phyloP scores from a whole-genome alignment of 2,113 vertebrate genomes.

The Protobothrops mucrosquamatus region DNA sequence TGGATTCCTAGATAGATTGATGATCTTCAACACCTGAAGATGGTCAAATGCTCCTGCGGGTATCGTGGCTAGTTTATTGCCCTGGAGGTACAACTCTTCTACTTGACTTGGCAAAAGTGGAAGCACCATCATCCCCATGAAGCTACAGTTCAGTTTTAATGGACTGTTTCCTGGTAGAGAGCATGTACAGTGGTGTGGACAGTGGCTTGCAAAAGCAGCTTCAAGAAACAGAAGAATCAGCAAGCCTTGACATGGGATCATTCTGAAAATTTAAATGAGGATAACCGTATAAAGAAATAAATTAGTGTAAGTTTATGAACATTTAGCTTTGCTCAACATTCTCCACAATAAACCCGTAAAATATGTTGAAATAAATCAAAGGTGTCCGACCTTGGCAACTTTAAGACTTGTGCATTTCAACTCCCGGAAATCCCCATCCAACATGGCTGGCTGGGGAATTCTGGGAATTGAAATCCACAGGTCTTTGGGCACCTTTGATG shows the following conservation, averaged over 20 bases:
- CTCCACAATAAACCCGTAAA: neutral
- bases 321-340: neutral
- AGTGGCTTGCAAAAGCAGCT: conserved; percentile 10
- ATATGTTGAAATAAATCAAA: neutral
- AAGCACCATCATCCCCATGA: conserved; percentile 20
- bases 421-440: neutral
- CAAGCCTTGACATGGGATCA: conserved; percentile 55
- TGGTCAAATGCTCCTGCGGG: conserved; percentile 70
- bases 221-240: conserved; percentile 56
- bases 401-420: neutral
- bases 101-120: conserved; percentile 39
- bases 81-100: conserved; percentile 60
- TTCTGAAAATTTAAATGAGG: conserved; percentile 46
- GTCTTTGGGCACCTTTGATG: neutral
- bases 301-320: neutral
- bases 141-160: conserved; percentile 49
- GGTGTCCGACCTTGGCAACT: neutral
- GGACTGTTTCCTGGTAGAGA: conserved; percentile 14
- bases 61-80: conserved; percentile 67
- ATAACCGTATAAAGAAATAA: neutral
- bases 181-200: conserved; percentile 55
- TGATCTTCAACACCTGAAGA: conserved; percentile 55
- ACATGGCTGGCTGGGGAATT: neutral
- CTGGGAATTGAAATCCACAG: neutral
- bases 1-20: conserved; percentile 71